Base-by-base conservation (phyloP, 1,140 invertebrate species). In the Drosophila miranda region DNA sequence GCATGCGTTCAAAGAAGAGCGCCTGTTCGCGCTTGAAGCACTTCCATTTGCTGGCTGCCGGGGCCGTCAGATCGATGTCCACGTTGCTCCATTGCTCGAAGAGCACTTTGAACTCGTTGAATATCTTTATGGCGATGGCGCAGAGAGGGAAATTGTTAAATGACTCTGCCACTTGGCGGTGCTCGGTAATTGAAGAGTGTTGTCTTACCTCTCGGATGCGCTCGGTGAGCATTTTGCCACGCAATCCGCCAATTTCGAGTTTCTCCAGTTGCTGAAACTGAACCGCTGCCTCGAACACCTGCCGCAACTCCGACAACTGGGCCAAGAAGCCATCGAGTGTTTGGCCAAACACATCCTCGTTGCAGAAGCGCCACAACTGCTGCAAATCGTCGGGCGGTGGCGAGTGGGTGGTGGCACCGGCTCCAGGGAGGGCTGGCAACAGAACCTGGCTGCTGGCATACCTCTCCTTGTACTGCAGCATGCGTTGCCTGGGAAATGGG, bases 261-360 rank as follows among this genome's bases (percentile, higher is more conserved):
- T 95, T 96, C 91, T 97, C 96, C 23, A 97, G 90, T 89, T 96
- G 96, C 55, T 94, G 91, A 79, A 96, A 97, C 83, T 97, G 96
- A n/a, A 94, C 89, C 0, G 94, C 93, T 3, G 94, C 93, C 48
- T 95, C 93, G 78, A 97, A 94, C 67, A 97, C 92, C 19, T 92
- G 89, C 92, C 96, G 89, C 14, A 93, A 83, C 53, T 92, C 72
- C 14, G 68, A 43, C 2, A 93, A 91, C 66, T 95, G 91, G 43
- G 93, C 90, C 9, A 93, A 79, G 89, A 95, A 96, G 74, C 93
- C 92, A 62, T 95, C 92, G 56, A 94, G 93, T 56, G 89, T 80
- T 64, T 94, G 89, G 68, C 94, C 92, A 91, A 96, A 96, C 48
- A 96, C 92, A 42, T 94, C 92, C 46, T 94, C 92, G 23, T 92